Conservation (phyloP, 1,140 invertebrate species). For the Bombus consobrinus region DNA sequence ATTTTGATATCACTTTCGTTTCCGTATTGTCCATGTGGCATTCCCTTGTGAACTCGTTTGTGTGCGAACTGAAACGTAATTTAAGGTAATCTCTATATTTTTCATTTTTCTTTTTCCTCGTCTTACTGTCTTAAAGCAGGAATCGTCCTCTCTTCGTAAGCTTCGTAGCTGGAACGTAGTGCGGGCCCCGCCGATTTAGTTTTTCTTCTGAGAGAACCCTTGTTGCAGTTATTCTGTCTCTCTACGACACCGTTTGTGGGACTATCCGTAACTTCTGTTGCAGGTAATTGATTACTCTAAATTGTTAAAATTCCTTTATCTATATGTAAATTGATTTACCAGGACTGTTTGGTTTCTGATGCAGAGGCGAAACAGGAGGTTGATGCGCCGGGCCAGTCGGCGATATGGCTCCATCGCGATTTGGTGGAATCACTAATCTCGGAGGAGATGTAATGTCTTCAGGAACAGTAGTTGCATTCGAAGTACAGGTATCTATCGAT, state of each 20-base stretch:
- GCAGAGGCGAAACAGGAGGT: slow-evolving; percentile 82
- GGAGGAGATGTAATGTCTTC: slow-evolving; percentile 75
- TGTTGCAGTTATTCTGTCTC: slow-evolving; percentile 79
- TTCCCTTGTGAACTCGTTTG: slow-evolving; percentile 90
- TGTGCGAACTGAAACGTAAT: slow-evolving; percentile 86
- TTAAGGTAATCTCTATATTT: background rate
- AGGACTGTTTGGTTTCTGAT: slow-evolving; percentile 79
- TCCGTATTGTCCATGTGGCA: slow-evolving; percentile 85
- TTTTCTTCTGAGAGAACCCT: slow-evolving; percentile 86
- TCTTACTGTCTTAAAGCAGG: slow-evolving; percentile 91
- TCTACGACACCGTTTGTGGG: slow-evolving; percentile 78
- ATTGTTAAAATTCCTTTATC: no score
- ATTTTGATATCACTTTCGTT: slow-evolving; percentile 86
- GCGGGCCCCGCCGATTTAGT: slow-evolving; percentile 89
- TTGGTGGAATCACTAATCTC: slow-evolving; percentile 75
- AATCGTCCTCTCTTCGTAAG: slow-evolving; percentile 92
- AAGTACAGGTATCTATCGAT: slow-evolving; percentile 63
- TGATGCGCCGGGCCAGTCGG: slow-evolving; percentile 76
- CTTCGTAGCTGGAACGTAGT: slow-evolving; percentile 90
- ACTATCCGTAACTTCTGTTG: slow-evolving; percentile 75
- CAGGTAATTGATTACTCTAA: no score
- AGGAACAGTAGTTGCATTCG: slow-evolving; percentile 50
- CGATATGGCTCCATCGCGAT: slow-evolving; percentile 77
- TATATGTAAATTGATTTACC: slow-evolving; percentile 58
- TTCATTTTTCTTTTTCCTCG: slow-evolving; percentile 51